A percentile compares a stretch with the other conserved stretches of the same genome.
Conservation (phyloP, 2,888 invertebrate species). For the Sycophila texana region DNA sequence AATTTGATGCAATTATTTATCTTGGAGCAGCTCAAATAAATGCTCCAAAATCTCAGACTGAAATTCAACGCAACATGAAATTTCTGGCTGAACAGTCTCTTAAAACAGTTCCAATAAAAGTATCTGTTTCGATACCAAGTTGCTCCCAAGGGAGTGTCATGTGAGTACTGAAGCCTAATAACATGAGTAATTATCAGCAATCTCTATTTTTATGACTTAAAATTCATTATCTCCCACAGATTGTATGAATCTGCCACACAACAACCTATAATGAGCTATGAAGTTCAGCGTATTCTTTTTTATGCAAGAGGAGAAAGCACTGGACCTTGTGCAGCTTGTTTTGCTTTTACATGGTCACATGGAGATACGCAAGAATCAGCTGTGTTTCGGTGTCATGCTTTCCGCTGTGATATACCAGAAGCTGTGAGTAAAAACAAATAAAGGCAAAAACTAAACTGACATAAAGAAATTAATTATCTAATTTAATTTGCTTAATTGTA, state of each 20-base stretch:
- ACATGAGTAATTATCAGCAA: background rate
- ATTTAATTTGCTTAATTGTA: constrained; percentile 66
- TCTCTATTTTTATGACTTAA: background rate
- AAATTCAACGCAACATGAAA: constrained; percentile 95
- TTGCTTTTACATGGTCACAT: constrained; percentile 98
- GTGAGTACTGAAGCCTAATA: constrained; percentile 79
- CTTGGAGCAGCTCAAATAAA: constrained; percentile 93
- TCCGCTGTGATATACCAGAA: constrained; percentile 95
- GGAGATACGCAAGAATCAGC: constrained; percentile 92
- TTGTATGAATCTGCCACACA: constrained; percentile 90
- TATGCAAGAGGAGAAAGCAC: constrained; percentile 93
- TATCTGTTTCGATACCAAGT: constrained; percentile 94
- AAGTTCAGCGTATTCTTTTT: constrained; percentile 94
- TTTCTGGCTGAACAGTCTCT: constrained; percentile 84
- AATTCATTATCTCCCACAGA: constrained; percentile 73
- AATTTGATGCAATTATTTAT: constrained; percentile 95
- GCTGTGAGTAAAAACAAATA: constrained; percentile 81
- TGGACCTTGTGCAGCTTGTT: constrained; percentile 92
- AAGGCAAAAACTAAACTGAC: background rate
- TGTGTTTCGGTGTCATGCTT: constrained; percentile 97
- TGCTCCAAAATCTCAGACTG: constrained; percentile 93
- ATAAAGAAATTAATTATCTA: background rate
- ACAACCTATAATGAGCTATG: constrained; percentile 88
- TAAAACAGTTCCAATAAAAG: constrained; percentile 88
- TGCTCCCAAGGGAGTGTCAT: constrained; percentile 95